These are phyloP conservation scores for Anguilla japonica DNA, from an alignment of 2,113 vertebrate genomes.

Conservation along the genomic window DNA sequence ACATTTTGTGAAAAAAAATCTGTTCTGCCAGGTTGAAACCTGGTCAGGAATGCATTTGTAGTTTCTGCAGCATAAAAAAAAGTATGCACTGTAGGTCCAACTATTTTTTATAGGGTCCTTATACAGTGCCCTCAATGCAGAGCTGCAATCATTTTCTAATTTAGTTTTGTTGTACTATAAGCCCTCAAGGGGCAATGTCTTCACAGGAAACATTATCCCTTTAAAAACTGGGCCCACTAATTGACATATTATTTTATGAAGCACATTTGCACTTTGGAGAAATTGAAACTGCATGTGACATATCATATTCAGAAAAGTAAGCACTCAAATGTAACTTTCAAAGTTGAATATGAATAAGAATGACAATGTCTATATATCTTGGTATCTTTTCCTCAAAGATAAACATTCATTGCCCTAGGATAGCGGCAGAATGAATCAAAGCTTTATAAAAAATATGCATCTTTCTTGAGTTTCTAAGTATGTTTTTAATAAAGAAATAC, in stretches of 20 bases:
- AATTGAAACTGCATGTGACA: slow-evolving; percentile 22
- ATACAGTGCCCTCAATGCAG: not conserved
- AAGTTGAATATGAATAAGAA: slow-evolving; percentile 23
- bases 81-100: too few species aligned
- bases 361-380: slow-evolving; percentile 26
- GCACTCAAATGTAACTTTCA: slow-evolving; percentile 36
- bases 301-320: slow-evolving; percentile 22
- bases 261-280: slow-evolving; percentile 25
- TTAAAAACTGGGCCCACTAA: slow-evolving; percentile 39
- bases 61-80: too few species aligned
- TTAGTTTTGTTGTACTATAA: slow-evolving; percentile 39
- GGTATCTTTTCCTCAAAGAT: not conserved
- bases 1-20: too few species aligned
- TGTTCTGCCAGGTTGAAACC: too few species aligned
- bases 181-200: slow-evolving; percentile 27
- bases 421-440: not conserved
- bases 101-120: too few species aligned
- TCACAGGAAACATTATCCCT: slow-evolving; percentile 37
- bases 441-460: not conserved
- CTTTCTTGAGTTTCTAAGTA: not conserved
- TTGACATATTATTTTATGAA: slow-evolving; percentile 38
- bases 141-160: slow-evolving; percentile 14
- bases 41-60: too few species aligned
- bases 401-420: not conserved
- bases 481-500: not conserved